A percentile compares a stretch with the other conserved stretches of the same genome.
phyloP scores from a whole-genome alignment of 2,113 vertebrate species.

The Strix aluco region DNA sequence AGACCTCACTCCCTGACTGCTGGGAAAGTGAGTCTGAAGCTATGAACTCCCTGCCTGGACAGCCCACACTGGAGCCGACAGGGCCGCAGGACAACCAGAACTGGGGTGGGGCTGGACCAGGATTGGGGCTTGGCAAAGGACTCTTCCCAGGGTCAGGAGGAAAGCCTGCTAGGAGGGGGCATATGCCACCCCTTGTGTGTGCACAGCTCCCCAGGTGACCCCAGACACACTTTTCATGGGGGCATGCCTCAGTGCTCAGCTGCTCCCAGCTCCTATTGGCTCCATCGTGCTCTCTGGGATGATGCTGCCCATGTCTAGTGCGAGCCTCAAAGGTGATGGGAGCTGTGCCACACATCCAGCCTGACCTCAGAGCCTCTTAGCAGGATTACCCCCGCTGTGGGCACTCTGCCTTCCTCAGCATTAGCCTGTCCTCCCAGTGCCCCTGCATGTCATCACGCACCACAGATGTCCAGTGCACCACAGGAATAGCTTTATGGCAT shows the following conservation, averaged over 20 bases:
- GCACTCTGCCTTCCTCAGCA: neutral
- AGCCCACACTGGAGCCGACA: accelerated
- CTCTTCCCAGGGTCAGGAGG: neutral
- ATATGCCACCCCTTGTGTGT: accelerated
- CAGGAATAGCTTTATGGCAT: accelerated
- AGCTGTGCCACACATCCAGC: neutral
- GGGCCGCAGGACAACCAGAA: neutral
- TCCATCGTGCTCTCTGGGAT: neutral
- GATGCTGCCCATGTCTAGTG: accelerated
- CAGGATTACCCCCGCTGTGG: neutral
- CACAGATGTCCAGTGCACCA: accelerated
- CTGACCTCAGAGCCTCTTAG: constrained; percentile 17
- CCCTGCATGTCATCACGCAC: neutral
- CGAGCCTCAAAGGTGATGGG: neutral
- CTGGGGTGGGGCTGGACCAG: neutral
- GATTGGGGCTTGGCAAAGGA: neutral
- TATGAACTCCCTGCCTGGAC: neutral
- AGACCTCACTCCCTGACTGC: neutral
- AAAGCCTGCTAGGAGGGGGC: neutral
- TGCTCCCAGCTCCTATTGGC: neutral
- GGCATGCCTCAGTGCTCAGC: neutral
- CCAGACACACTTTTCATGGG: accelerated
- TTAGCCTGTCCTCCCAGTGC: neutral
- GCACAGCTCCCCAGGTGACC: neutral
- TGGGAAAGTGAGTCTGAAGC: neutral